phyloP scores from a whole-genome alignment of 2,113 vertebrate genomes.

The Suricata suricatta region DNA sequence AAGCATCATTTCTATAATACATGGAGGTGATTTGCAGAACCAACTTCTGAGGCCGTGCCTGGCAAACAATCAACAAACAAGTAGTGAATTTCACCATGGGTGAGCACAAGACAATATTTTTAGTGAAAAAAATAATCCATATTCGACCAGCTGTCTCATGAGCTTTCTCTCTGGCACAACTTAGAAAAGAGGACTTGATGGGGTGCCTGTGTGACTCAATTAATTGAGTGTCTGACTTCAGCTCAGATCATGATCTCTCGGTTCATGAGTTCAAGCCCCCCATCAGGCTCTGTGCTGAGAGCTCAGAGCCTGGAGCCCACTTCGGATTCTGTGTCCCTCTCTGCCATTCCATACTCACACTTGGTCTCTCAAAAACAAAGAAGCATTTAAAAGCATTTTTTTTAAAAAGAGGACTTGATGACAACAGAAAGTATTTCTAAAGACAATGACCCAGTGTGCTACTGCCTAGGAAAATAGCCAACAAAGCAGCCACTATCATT shows the following conservation, averaged over 20 bases:
- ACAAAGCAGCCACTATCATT: background rate
- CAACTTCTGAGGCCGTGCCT: background rate
- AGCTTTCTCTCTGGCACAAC: background rate
- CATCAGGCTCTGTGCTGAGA: too few relatives aligned
- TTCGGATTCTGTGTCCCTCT: background rate
- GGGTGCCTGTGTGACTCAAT: background rate
- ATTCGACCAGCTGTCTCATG: background rate
- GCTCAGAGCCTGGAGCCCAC: too few relatives aligned
- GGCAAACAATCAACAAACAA: background rate
- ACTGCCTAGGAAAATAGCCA: background rate
- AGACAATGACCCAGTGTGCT: background rate
- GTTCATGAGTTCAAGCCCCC: too few relatives aligned
- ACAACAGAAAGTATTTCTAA: conserved; percentile 1
- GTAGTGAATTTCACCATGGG: background rate
- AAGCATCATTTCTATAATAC: background rate
- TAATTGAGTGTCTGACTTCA: too few relatives aligned
- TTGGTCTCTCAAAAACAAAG: background rate
- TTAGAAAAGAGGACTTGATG: background rate
- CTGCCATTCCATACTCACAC: background rate
- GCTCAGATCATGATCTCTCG: too few relatives aligned
- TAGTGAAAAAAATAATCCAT: background rate
- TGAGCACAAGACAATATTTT: background rate
- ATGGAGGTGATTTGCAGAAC: background rate
- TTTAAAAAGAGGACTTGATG: background rate
- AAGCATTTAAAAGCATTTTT: too few relatives aligned